Evolutionary conservation across 2,113 vertebrate genomes (phyloP).

Genomic region (Chiloscyllium plagiosum): DNA sequence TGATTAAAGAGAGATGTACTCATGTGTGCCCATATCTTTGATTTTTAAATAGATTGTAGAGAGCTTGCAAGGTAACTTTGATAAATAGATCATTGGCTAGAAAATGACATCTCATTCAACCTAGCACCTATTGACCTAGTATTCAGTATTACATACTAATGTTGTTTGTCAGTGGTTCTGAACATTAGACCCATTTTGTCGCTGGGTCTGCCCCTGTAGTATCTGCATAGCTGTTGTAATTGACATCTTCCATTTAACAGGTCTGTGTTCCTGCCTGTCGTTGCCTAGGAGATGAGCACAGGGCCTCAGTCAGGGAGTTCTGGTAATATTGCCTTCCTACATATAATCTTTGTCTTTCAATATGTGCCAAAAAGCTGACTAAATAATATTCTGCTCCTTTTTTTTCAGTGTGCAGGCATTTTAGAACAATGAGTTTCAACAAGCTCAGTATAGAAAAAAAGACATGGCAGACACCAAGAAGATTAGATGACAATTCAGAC

Average conservation of each 20-base stretch:
- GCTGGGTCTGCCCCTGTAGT: slow-evolving; percentile 22
- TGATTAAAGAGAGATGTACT: slow-evolving; percentile 42
- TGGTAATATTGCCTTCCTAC: slow-evolving; percentile 54
- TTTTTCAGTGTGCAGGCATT: neutral
- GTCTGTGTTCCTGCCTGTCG: slow-evolving; percentile 64
- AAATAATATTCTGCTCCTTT: neutral
- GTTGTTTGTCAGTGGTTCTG: slow-evolving; percentile 46
- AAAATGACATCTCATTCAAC: accelerated
- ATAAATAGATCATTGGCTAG: accelerated
- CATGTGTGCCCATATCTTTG: slow-evolving; percentile 44
- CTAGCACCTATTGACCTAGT: neutral
- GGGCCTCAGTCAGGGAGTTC: slow-evolving; percentile 54
- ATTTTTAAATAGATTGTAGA: slow-evolving; percentile 47
- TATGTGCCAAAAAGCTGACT: slow-evolving; percentile 22
- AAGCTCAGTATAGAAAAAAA: neutral
- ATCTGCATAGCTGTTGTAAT: slow-evolving; percentile 74
- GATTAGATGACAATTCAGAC: neutral
- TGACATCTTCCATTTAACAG: slow-evolving; percentile 80
- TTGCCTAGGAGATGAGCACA: slow-evolving; percentile 72
- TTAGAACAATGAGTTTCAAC: neutral
- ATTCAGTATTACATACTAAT: slow-evolving; percentile 40
- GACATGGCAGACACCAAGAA: neutral
- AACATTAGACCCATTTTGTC: slow-evolving; percentile 46
- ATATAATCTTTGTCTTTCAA: slow-evolving; percentile 41
- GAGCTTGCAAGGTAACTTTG: neutral